Conservation (phyloP, 2,113 vertebrate species). For the Ceuthmochares aereus region DNA sequence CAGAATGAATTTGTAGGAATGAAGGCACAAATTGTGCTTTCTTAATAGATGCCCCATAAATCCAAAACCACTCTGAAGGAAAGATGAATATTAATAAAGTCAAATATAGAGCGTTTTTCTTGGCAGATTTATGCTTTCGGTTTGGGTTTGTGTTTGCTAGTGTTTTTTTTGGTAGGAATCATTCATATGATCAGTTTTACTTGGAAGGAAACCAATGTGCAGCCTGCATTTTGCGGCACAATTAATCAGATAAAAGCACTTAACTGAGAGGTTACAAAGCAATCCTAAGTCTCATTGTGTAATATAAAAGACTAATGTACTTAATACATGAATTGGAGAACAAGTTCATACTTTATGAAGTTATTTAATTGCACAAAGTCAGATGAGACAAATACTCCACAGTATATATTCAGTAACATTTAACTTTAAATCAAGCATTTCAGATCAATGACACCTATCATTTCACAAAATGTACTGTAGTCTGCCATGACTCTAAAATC, state of each 20-base stretch:
- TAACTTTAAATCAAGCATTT: background rate
- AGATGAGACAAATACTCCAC: background rate
- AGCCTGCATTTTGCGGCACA: background rate
- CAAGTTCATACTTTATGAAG: background rate
- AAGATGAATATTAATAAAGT: background rate
- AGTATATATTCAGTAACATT: background rate
- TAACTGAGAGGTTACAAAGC: background rate
- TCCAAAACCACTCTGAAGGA: background rate
- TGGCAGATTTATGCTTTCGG: background rate
- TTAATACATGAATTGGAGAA: background rate
- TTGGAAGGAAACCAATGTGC: background rate
- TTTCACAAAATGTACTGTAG: background rate
- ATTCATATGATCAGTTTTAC: background rate
- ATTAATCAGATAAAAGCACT: background rate
- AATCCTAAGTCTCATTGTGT: background rate
- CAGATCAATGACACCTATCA: background rate
- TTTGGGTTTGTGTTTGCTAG: background rate
- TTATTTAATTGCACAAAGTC: background rate
- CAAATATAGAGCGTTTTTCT: background rate
- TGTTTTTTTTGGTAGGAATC: background rate
- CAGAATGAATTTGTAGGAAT: background rate
- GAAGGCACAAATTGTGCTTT: background rate
- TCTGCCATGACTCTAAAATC: background rate
- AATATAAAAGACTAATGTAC: background rate
- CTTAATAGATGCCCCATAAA: background rate